Evolutionary conservation across 2,797 vertebrate genomes (phyloP).

Genomic region (Xyrichtys novacula): DNA sequence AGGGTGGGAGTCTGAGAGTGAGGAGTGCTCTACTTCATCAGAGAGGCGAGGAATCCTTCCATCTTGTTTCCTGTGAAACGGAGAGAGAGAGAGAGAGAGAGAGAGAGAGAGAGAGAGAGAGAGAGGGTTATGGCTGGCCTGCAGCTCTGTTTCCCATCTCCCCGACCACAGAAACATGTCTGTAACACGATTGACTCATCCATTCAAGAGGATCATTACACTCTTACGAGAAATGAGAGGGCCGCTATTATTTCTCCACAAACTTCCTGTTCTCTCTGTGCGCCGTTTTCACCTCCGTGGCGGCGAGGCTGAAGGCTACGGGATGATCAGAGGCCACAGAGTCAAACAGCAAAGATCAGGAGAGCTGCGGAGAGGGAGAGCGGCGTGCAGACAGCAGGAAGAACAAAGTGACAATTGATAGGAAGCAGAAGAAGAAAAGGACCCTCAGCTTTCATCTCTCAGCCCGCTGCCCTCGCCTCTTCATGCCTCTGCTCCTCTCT

Average conservation of each 20-base stretch:
- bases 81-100: constrained; percentile 16
- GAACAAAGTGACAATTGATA: constrained; percentile 40
- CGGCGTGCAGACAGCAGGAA: background rate
- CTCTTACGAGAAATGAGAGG: constrained; percentile 9
- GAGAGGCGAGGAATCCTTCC: constrained; percentile 80
- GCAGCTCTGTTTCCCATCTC: constrained; percentile 38
- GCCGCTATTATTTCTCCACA: constrained; percentile 3
- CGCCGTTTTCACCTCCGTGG: background rate
- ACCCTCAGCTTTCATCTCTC: constrained; percentile 43
- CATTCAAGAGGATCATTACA: constrained; percentile 24
- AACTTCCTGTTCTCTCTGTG: background rate
- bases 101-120: constrained; percentile 22
- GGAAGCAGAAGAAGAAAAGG: constrained; percentile 36
- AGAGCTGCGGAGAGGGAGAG: constrained; percentile 1
- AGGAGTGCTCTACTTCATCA: constrained; percentile 83
- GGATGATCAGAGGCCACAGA: constrained; percentile 7
- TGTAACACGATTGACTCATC: constrained; percentile 23
- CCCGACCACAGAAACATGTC: constrained; percentile 30
- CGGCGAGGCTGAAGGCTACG: background rate
- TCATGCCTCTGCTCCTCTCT: background rate
- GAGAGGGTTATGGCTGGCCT: constrained; percentile 33
- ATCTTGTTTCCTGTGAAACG: constrained; percentile 88
- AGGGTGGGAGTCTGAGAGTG: constrained; percentile 52
- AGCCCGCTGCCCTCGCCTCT: constrained; percentile 27
- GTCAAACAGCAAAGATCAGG: constrained; percentile 15